phyloP scores from a whole-genome alignment of 1,140 invertebrate genomes.

The Micrasema minimum region DNA sequence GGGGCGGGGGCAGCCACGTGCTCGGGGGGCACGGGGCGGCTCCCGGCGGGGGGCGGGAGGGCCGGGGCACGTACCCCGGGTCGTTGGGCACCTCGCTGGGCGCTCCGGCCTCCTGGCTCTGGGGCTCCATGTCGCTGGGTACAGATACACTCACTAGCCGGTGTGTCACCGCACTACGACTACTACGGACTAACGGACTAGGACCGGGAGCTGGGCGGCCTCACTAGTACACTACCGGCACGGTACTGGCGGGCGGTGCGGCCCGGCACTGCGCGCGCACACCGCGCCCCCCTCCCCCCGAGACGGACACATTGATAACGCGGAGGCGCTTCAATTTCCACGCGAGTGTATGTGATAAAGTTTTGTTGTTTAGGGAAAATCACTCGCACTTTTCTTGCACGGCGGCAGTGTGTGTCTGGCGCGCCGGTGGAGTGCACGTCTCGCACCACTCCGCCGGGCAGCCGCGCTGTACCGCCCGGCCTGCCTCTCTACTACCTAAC shows the following conservation, averaged over 20 bases:
- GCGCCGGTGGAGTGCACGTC: background rate
- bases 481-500: too few relatives aligned
- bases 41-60: conserved; percentile 56
- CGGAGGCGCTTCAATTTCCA: conserved; percentile 35
- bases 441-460: background rate
- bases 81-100: conserved; percentile 89
- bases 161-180: conserved; percentile 46
- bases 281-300: conserved; percentile 1
- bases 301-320: conserved; percentile 29
- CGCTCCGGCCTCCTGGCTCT: conserved; percentile 79
- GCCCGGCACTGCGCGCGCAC: conserved; percentile 36
- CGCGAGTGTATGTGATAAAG: conserved; percentile 24
- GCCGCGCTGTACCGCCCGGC: too few relatives aligned
- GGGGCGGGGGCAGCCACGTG: conserved; percentile 44
- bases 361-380: conserved; percentile 21
- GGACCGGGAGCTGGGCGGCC: conserved; percentile 56
- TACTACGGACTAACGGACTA: conserved; percentile 53
- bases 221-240: conserved; percentile 44
- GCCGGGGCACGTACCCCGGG: conserved; percentile 77
- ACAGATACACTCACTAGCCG: conserved; percentile 53
- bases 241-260: conserved; percentile 31
- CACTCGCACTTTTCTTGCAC: conserved; percentile 16
- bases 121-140: conserved; percentile 71
- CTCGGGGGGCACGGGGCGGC: conserved; percentile 45
- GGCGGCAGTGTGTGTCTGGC: background rate